A percentile compares a stretch with the other conserved stretches of the same genome.
Conservation (phyloP, 2,113 vertebrate genomes). For the Silurus asotus region DNA sequence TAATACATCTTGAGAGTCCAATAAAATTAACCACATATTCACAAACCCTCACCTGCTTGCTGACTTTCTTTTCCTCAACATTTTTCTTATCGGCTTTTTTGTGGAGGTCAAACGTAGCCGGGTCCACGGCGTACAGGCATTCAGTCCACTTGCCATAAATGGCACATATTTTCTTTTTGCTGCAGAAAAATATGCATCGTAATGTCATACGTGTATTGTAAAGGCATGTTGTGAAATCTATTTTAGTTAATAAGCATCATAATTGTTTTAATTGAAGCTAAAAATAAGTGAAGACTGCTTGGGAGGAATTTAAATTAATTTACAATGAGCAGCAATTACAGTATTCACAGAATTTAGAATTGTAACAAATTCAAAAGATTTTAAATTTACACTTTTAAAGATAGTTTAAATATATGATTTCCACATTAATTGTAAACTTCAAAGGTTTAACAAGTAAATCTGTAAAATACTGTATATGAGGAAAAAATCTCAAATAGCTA, state of each 20-base stretch:
- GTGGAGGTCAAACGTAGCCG: constrained; percentile 81
- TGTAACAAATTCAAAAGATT: background rate
- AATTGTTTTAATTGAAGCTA: background rate
- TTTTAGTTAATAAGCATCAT: background rate
- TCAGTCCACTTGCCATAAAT: constrained; percentile 99
- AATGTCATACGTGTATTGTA: background rate
- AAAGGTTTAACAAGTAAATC: background rate
- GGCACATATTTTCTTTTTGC: constrained; percentile 92
- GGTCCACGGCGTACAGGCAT: constrained; percentile 87
- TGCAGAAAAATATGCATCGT: constrained; percentile 59
- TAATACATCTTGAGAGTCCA: background rate
- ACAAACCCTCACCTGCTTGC: constrained; percentile 78
- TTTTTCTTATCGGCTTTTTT: constrained; percentile 90
- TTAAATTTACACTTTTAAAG: background rate
- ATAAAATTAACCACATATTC: background rate
- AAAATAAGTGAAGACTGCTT: background rate
- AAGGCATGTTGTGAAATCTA: background rate
- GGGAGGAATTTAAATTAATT: constrained; percentile 2
- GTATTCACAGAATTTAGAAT: background rate
- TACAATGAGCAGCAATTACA: background rate
- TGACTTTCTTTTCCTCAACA: constrained; percentile 86
- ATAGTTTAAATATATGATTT: too few species aligned
- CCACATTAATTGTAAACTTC: background rate
- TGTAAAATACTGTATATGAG: background rate
- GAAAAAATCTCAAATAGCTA: background rate